Base-by-base conservation (phyloP, 2,888 invertebrate species). In the Aphodius granarius region DNA sequence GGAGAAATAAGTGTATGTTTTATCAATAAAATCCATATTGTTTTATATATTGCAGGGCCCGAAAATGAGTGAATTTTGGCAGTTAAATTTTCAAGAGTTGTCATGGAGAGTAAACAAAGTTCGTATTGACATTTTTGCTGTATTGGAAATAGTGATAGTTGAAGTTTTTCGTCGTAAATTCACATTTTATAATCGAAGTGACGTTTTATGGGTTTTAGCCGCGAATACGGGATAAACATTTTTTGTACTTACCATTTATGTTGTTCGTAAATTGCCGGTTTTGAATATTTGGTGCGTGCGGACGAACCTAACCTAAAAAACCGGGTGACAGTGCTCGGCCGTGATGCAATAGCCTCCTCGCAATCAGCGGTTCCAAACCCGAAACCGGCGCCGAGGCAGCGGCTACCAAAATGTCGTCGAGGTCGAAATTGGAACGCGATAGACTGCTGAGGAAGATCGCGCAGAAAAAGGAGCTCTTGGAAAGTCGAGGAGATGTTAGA, bases 361-460 rank as follows among this genome's bases (percentile, higher is more conserved):
- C 63, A 21, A 20, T 68, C 68, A 68, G 68, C 68, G 68, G 20
- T 20, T 65, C 43, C 13, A 63, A 62, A 62, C 43, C 71, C 17
- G 16, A 23, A 23, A 13, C 71, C n/a, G 23, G 1, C 2, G 15
- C 16, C n/a, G 16, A 17, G 23, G 5, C 79, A 75, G 77, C 74
- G 74, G 16, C 15, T 21, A 19, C 74, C 75, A 78, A 79, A 78
- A 83, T 83, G 80, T 77, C 82, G 22, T 79, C 81, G 0, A 81
- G 81, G 78, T 78, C 78, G 76, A 85, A 86, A 76, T 81, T 84
- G 68, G 86, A 87, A 83, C 80, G 88, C 79, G 82, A 89, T 83
- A 80, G 88, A 84, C 72, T 89, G 81, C 76, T 89, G 84, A 85
- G 86, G 77, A 89, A 88, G 81, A 90, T 86, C 83, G 81, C 87